A percentile compares a stretch with the other conserved stretches of the same genome.
These are phyloP conservation scores for Cyprinus carpio DNA, from an alignment of 2,113 vertebrate genomes.

Conservation along the genomic window DNA sequence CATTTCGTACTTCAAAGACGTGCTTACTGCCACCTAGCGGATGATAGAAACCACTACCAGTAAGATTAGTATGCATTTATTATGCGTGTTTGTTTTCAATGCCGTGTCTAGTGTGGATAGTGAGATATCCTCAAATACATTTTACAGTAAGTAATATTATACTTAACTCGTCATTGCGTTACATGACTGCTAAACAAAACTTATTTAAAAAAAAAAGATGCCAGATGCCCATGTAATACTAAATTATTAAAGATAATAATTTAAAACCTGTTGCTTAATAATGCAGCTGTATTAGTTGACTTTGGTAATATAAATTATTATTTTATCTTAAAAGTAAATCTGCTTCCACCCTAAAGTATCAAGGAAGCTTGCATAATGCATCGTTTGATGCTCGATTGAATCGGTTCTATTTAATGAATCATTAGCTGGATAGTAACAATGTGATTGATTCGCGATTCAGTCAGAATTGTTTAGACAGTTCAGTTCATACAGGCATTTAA, in stretches of 20 bases:
- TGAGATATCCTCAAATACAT: not conserved
- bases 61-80: no score
- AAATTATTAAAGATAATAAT: not conserved
- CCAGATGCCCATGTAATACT: not conserved
- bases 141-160: not conserved
- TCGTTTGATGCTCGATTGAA: not conserved
- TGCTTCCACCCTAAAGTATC: no score
- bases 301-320: not conserved
- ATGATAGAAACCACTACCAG: no score
- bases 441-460: not conserved
- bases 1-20: not conserved
- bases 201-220: not conserved
- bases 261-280: not conserved
- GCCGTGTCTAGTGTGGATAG: not conserved
- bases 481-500: not conserved
- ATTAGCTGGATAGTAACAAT: not conserved
- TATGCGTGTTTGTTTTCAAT: not conserved
- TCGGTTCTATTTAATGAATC: not conserved
- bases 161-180: not conserved
- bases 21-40: constrained; percentile 17
- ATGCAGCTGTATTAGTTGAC: not conserved
- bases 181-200: not conserved
- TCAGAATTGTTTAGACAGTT: not conserved
- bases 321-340: not conserved
- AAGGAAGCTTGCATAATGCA: not conserved